These are phyloP conservation scores for Holacanthella duospinosa DNA, from an alignment of 2,888 invertebrate species.

Conservation along the genomic window DNA sequence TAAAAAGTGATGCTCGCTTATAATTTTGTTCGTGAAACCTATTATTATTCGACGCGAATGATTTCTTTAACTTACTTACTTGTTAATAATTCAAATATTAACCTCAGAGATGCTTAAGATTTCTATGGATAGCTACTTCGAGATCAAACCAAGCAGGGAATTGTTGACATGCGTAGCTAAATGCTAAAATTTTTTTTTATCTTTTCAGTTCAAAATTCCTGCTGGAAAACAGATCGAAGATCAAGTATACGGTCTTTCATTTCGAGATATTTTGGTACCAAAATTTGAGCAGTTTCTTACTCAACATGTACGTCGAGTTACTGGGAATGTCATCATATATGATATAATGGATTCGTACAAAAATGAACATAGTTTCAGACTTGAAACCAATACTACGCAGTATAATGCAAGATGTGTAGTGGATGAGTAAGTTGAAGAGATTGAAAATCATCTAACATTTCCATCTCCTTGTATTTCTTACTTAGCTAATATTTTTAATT, in stretches of 20 bases:
- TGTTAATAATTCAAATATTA: no score
- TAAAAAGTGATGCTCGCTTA: no score
- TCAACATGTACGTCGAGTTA: slow-evolving; percentile 20
- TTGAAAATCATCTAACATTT: background rate
- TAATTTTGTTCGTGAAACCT: no score
- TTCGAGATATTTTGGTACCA: slow-evolving; percentile 24
- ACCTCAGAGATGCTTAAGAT: no score
- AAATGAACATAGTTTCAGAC: background rate
- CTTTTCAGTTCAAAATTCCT: slow-evolving; percentile 1
- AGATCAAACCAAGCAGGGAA: no score
- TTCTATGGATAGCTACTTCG: no score
- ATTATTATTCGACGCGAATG: no score
- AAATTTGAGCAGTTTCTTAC: slow-evolving; percentile 35
- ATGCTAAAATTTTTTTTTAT: no score
- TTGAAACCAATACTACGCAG: slow-evolving; percentile 7
- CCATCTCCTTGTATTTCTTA: no score
- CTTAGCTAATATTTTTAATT: no score
- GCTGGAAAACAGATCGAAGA: slow-evolving; percentile 14
- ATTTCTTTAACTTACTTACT: no score
- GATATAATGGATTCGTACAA: slow-evolving; percentile 19
- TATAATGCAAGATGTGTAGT: slow-evolving; percentile 21
- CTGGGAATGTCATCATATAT: slow-evolving; percentile 31
- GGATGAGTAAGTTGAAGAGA: slow-evolving; percentile 19
- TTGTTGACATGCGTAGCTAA: no score
- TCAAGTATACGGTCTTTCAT: slow-evolving; percentile 28